Evolutionary conservation across 2,888 invertebrate species (phyloP), one percentile per base, ranked within the genome.

Genomic region (Drosophila fulvimacula): DNA sequence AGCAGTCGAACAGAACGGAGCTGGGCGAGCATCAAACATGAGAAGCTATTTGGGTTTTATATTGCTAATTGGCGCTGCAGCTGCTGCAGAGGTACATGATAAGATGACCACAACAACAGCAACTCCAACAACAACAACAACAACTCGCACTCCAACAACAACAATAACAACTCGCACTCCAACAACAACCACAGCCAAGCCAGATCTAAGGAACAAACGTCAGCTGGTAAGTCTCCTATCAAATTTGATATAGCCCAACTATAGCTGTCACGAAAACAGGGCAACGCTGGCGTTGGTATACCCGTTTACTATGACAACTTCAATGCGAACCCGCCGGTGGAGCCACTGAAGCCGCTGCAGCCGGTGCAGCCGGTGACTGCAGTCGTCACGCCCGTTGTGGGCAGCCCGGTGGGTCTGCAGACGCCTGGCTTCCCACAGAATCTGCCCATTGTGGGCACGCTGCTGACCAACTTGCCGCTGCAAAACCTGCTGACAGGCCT

Each of bases 381-480:
- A 0, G 76, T 83, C 27, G 87, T 82, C 39, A 66, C 82, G 0
- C 88, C 83, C 4, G 82, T 79, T 30, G 70, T 19, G 39, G 17
- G 17, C 17, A 76, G 36, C n/a, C 11, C 36, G 17, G 61, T 11
- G 3, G 51, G 17, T 21, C 48, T 61, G 44, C 82, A 75, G 24
- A 42, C 60, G n/a, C 69, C 71, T 2, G 77, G 81, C 1, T 70
- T 88, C 10, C 76, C 89, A 0, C 89, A 88, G 57, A 89, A 88
- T 41, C 46, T 89, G 48, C 90, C 90, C 21, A 68, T 90, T 44
- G 68, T 91, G 13, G 90, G 90, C 5, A 81, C 90, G 5, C 66
- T 90, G 51, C 46, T 91, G 6, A 77, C 85, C 5, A 86, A 75
- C 17, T 58, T 90, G 30, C 88, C 82, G n/a, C 56, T 82, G 10